Evolutionary conservation across 1,140 invertebrate genomes (phyloP).

Genomic region (Maniola jurtina): DNA sequence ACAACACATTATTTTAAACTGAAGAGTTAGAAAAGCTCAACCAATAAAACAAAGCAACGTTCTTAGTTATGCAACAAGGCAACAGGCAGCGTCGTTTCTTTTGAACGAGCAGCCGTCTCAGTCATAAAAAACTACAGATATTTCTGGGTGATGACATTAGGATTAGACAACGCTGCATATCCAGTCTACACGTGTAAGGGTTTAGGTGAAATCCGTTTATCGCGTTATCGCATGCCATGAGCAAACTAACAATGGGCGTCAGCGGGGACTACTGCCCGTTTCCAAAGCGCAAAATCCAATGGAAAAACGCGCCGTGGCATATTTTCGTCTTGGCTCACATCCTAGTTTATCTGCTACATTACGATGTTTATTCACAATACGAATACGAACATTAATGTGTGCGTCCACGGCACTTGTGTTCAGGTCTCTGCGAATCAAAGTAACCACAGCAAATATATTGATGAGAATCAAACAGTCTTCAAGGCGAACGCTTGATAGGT

Average conservation of each 20-base stretch:
- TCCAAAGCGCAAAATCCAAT: conserved; percentile 74
- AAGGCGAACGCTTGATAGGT: conserved; percentile 25
- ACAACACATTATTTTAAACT: background rate
- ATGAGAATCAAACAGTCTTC: conserved; percentile 32
- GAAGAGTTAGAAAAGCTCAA: background rate
- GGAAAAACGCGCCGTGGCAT: conserved; percentile 77
- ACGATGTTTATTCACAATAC: conserved; percentile 79
- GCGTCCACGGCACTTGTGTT: conserved; percentile 68
- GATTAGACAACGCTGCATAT: conserved; percentile 22
- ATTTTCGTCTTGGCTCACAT: conserved; percentile 78
- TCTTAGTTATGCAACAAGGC: conserved; percentile 30
- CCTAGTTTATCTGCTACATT: conserved; percentile 79
- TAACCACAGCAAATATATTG: conserved; percentile 36
- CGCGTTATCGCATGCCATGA: conserved; percentile 53
- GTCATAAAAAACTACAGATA: conserved; percentile 36
- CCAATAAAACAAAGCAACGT: conserved; percentile 22
- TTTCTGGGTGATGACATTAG: conserved; percentile 35
- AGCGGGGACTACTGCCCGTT: conserved; percentile 62
- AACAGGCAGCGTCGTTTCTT: conserved; percentile 19
- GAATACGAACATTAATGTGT: conserved; percentile 74
- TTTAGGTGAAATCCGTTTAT: conserved; percentile 9
- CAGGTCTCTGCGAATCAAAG: conserved; percentile 47
- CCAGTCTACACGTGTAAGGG: conserved; percentile 12
- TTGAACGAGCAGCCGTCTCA: conserved; percentile 23
- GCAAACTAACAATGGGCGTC: conserved; percentile 58